Evolutionary conservation across 2,888 invertebrate species (phyloP), one percentile per base, ranked within the genome.

Genomic region (Phyto melanocephala): DNA sequence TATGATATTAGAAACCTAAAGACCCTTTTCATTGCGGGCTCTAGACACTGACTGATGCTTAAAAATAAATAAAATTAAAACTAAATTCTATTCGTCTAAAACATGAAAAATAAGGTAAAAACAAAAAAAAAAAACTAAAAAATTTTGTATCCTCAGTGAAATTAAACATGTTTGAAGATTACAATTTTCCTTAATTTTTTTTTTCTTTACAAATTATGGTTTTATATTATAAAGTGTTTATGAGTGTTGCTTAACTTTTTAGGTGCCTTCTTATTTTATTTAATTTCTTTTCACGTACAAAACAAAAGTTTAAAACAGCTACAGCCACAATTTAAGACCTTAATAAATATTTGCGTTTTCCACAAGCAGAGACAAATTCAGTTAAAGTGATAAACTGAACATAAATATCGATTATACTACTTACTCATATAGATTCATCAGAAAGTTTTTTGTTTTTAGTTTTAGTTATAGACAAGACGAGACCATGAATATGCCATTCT

Each of bases 21-120:
- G 54, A 72, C 71, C 76, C 77, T 81, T 80, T 84, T 84, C 80
- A 83, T 84, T 80, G 81, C 65, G 78, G 77, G 77, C 83, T 80
- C 77, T 75, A 80, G 80, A 79, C 84, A 81, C 63, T 80, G 80
- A 80, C 74, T 74, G 74, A 80, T 75, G 80, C 68, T 75, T 75
- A 42, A 80, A 75, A 63, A 77, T 77, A 77, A 70, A 77, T 77
- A 70, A 63, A 47, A 56, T 5, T 28, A 54, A 24, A 54, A 68
- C 28, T 24, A 11, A 28, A 20, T 62, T 1, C 40, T n/a, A 62
- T 13, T 13, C 24, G 22, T 15, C 28, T 1, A 35, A 60, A 42
- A 62, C 62, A 77, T 62, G 68, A 68, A 77, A 68, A 50, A 60
- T 50, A 42, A n/a, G n/a, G 2, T 11, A 54, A 63, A 63, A 35